Percentiles rank a stretch among this genome's conserved stretches.
phyloP scores from a whole-genome alignment of 2,113 vertebrate genomes.

The Megaceryle torquata region DNA sequence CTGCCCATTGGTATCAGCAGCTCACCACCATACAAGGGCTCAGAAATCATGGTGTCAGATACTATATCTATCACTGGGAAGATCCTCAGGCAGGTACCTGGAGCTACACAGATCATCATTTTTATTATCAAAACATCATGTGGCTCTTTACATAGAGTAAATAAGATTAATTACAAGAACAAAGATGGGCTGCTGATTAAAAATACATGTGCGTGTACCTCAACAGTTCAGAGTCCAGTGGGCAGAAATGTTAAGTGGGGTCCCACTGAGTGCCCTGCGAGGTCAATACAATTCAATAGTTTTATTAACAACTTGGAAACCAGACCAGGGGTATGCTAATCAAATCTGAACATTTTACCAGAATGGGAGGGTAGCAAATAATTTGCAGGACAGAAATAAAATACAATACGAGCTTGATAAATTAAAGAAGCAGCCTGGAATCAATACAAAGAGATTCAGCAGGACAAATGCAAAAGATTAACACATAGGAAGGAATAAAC shows the following conservation, averaged over 20 bases:
- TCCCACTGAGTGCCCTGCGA: constrained; percentile 12
- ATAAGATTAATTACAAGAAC: constrained; percentile 7
- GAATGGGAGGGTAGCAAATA: constrained; percentile 48
- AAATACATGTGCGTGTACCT: constrained; percentile 24
- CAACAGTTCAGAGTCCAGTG: constrained; percentile 32
- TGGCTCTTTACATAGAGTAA: neutral
- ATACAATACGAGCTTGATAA: constrained; percentile 61
- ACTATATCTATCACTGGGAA: neutral
- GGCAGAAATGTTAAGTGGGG: constrained; percentile 53
- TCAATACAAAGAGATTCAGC: constrained; percentile 68
- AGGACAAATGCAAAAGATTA: constrained; percentile 63
- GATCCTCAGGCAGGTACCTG: neutral
- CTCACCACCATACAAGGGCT: neutral
- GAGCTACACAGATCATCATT: neutral
- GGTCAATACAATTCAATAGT: constrained; percentile 67
- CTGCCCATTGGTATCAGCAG: neutral
- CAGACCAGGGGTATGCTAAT: constrained; percentile 40
- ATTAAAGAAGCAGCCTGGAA: constrained; percentile 62
- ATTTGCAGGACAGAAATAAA: constrained; percentile 68
- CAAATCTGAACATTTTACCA: constrained; percentile 51
- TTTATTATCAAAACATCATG: constrained; percentile 27
- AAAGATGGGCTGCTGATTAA: constrained; percentile 47
- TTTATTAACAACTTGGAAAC: constrained; percentile 65
- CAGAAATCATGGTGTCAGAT: neutral
- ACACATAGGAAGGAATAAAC: constrained; percentile 66